These are phyloP conservation scores for Chrysolina americana DNA, from an alignment of 2,888 invertebrate genomes.

Conservation along the genomic window DNA sequence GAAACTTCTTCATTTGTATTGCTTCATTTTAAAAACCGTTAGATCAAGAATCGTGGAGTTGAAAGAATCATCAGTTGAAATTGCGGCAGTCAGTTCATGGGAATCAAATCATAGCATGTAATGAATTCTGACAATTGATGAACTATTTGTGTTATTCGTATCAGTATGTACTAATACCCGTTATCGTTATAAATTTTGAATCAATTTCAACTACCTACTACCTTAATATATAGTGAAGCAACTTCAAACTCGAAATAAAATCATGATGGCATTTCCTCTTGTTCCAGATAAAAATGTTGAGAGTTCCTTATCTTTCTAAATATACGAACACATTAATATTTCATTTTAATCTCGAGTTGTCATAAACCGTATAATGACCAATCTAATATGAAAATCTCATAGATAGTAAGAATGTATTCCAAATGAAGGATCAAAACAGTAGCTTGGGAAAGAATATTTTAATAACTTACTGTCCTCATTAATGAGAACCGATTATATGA, in stretches of 20 bases:
- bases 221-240: background rate
- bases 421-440: constrained; percentile 15
- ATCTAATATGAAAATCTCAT: constrained; percentile 12
- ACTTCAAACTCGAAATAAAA: background rate
- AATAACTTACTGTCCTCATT: background rate
- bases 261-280: constrained; percentile 4
- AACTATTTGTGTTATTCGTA: background rate
- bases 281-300: constrained; percentile 9
- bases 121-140: background rate
- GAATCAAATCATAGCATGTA: background rate
- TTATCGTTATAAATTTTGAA: background rate
- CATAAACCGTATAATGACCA: constrained; percentile 9
- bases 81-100: too few relatives aligned
- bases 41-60: too few relatives aligned
- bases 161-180: background rate
- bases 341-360: constrained; percentile 19
- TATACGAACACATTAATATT: constrained; percentile 14
- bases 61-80: too few relatives aligned
- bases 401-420: background rate
- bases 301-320: background rate
- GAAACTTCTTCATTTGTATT: too few relatives aligned
- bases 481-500: background rate
- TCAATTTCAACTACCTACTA: background rate
- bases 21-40: too few relatives aligned
- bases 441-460: constrained; percentile 16